Conservation (phyloP, 2,888 invertebrate genomes). For the Rhimphoctona megacephalus region DNA sequence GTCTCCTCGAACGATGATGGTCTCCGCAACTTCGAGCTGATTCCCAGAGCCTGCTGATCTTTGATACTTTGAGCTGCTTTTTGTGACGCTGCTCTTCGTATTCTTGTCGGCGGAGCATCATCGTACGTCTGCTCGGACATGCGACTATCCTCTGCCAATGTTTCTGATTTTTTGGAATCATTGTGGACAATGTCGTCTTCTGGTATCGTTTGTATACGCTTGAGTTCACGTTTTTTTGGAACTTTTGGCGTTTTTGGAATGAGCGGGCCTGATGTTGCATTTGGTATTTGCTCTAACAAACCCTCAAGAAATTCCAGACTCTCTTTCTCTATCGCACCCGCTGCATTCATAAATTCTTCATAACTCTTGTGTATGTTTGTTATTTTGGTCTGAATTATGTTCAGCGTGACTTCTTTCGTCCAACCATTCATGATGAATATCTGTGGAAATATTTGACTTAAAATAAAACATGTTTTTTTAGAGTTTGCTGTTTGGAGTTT, state of each 20-base stretch:
- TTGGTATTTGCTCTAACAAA: conserved; percentile 74
- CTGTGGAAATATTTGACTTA: not conserved
- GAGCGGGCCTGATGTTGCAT: conserved; percentile 73
- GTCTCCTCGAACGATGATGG: conserved; percentile 62
- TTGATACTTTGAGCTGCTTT: conserved; percentile 77
- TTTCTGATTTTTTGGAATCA: conserved; percentile 5
- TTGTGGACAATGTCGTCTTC: conserved; percentile 74
- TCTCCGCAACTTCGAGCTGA: conserved; percentile 73
- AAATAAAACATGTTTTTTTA: no score
- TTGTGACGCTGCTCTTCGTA: conserved; percentile 77
- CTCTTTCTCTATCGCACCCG: conserved; percentile 65
- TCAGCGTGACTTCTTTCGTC: conserved; percentile 71
- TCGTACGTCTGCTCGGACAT: conserved; percentile 45
- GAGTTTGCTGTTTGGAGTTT: not conserved
- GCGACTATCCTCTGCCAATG: conserved; percentile 3
- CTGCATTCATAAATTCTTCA: conserved; percentile 64
- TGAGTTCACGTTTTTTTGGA: conserved; percentile 68
- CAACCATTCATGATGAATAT: conserved; percentile 69
- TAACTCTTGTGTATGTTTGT: conserved; percentile 61
- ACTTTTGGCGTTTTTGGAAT: conserved; percentile 80
- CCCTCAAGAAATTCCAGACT: conserved; percentile 68
- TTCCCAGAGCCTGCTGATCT: conserved; percentile 73
- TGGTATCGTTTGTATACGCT: conserved; percentile 80
- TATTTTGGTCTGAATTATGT: conserved; percentile 72
- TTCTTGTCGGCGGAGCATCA: conserved; percentile 45